Percentiles rank a stretch among this genome's conserved stretches.
These are phyloP conservation scores for Catharus minimus DNA, from an alignment of 2,113 vertebrate genomes.

Conservation along the genomic window DNA sequence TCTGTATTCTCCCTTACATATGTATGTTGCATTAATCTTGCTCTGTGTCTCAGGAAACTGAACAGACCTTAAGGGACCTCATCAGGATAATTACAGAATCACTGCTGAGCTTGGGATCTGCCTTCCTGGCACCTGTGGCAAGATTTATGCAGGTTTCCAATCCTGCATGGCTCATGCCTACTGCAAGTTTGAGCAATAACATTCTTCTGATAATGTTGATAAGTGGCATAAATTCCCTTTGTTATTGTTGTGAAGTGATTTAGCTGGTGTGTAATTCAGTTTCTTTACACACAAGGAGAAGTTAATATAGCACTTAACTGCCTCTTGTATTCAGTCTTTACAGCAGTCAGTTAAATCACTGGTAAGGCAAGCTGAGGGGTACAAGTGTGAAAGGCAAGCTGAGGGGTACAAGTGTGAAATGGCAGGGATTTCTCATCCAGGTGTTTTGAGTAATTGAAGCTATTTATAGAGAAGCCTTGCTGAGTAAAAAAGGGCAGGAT, in stretches of 20 bases:
- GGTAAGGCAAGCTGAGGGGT: not conserved
- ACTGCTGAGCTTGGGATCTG: not conserved
- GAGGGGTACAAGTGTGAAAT: not conserved
- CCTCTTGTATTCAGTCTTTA: not conserved
- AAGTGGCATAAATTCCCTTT: not conserved
- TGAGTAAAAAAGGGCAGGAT: not conserved
- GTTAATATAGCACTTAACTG: not conserved
- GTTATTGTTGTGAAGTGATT: not conserved
- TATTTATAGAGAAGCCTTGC: not conserved
- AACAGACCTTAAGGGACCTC: not conserved
- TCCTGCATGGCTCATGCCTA: not conserved
- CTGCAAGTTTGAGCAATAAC: not conserved
- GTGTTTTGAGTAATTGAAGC: not conserved
- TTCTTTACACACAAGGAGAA: not conserved
- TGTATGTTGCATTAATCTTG: not conserved
- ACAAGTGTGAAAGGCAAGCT: not conserved
- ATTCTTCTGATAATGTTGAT: not conserved
- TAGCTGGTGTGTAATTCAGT: not conserved
- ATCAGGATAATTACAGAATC: not conserved
- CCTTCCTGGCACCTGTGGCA: not conserved
- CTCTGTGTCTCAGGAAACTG: not conserved
- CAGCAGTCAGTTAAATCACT: not conserved
- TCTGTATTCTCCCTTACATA: not conserved
- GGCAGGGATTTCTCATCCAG: not conserved
- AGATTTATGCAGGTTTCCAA: not conserved